These are phyloP conservation scores for Burhinus oedicnemus DNA, from an alignment of 2,113 vertebrate species.

Conservation along the genomic window DNA sequence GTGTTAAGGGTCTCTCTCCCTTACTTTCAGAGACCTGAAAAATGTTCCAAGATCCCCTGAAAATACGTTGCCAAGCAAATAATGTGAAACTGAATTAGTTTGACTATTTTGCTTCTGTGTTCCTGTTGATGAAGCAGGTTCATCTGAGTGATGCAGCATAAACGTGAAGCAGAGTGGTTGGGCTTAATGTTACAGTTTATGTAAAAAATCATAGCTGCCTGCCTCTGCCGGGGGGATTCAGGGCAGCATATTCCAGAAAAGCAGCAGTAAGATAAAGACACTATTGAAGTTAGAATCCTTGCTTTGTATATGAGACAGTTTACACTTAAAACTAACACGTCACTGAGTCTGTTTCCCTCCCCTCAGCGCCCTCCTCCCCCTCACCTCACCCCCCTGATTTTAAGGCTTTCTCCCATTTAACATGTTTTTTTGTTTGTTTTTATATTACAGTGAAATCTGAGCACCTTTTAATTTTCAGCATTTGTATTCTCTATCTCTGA, in stretches of 20 bases:
- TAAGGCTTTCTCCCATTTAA: neutral
- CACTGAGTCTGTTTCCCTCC: neutral
- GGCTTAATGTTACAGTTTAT: constrained; percentile 4
- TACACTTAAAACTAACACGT: neutral
- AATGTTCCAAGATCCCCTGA: neutral
- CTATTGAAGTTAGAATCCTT: neutral
- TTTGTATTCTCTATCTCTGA: neutral
- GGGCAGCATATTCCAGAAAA: neutral
- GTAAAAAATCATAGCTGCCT: neutral
- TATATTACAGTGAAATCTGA: neutral
- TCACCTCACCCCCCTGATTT: fast-evolving
- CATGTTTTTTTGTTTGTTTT: neutral
- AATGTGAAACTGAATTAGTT: neutral
- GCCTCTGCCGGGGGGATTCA: neutral
- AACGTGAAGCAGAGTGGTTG: neutral
- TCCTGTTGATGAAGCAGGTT: neutral
- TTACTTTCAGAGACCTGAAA: neutral
- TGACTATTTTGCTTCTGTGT: neutral
- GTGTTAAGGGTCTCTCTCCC: neutral
- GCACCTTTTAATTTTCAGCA: neutral
- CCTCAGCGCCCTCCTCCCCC: no score
- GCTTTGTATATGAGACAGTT: neutral
- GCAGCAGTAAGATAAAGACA: neutral
- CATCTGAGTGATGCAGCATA: neutral
- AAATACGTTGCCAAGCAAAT: neutral